A percentile compares a stretch with the other conserved stretches of the same genome.
Conservation (phyloP, 1,140 invertebrate species). For the Bombus huntii region DNA sequence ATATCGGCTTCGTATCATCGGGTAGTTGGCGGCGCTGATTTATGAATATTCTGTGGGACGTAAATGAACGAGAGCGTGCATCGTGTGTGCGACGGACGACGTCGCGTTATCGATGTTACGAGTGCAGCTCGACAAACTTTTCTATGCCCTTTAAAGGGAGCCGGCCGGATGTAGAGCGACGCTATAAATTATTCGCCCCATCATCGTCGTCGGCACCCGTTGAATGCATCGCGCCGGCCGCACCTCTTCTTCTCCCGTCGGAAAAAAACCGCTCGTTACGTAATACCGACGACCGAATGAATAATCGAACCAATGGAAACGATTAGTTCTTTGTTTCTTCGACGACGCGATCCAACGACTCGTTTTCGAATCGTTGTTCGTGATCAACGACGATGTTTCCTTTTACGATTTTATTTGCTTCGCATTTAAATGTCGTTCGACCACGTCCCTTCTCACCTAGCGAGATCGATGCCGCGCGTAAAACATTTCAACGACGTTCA, state of each 20-base stretch:
- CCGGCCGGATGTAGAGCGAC: neutral
- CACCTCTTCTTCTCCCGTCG: neutral
- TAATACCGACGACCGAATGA: conserved; percentile 8
- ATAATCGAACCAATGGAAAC: conserved; percentile 1
- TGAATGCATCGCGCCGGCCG: neutral
- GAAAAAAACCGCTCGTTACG: conserved; percentile 1
- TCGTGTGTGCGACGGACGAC: conserved; percentile 11
- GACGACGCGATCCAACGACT: neutral
- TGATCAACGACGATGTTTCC: neutral
- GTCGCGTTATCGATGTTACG: conserved; percentile 24
- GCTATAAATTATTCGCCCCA: conserved; percentile 40
- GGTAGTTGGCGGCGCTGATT: conserved; percentile 1
- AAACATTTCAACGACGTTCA: neutral
- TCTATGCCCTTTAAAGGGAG: neutral
- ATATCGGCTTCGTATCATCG: neutral
- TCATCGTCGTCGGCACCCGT: conserved; percentile 4
- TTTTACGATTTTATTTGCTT: neutral
- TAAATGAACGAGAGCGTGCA: conserved; percentile 16
- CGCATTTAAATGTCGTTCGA: neutral
- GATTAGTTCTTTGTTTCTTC: conserved; percentile 12
- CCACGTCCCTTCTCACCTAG: neutral
- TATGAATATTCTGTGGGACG: conserved; percentile 22
- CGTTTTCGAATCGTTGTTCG: neutral
- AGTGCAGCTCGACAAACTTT: conserved; percentile 23
- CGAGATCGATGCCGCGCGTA: neutral